Percentiles rank a stretch among this genome's conserved stretches.
Evolutionary conservation across 2,113 vertebrate species (phyloP).

Genomic region (Neolamprologus modestus): DNA sequence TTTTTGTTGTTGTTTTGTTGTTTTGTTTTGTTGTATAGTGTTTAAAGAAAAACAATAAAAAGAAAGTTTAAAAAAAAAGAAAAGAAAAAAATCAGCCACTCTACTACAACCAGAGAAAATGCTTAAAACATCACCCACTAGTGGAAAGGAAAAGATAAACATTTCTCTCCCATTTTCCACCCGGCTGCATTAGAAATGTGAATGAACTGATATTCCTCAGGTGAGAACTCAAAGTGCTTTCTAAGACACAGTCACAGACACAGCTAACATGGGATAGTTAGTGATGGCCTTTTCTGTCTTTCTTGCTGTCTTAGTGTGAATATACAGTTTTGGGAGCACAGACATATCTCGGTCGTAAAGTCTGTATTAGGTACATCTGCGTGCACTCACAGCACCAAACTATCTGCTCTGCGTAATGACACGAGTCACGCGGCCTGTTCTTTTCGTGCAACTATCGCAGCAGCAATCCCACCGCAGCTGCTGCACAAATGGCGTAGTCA

Average conservation of each 20-base stretch:
- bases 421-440: not conserved
- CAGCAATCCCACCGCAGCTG: not conserved
- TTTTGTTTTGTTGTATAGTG: no score
- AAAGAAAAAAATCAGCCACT: not conserved
- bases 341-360: not conserved
- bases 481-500: not conserved
- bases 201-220: not conserved
- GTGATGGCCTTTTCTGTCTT: not conserved
- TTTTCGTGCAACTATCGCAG: not conserved
- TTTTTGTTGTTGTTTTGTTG: no score
- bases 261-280: not conserved
- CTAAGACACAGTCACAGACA: not conserved
- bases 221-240: not conserved
- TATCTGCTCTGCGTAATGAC: not conserved
- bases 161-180: not conserved
- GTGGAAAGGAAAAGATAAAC: not conserved
- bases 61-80: no score
- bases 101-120: not conserved
- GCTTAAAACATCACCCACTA: not conserved
- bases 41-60: no score
- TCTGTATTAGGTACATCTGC: not conserved
- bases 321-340: not conserved
- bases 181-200: not conserved
- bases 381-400: not conserved
- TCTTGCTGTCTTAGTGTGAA: not conserved